Percentiles rank a stretch among this genome's conserved stretches.
These are phyloP conservation scores for Drosophila equinoxialis DNA, from an alignment of 1,140 invertebrate genomes.

Conservation along the genomic window DNA sequence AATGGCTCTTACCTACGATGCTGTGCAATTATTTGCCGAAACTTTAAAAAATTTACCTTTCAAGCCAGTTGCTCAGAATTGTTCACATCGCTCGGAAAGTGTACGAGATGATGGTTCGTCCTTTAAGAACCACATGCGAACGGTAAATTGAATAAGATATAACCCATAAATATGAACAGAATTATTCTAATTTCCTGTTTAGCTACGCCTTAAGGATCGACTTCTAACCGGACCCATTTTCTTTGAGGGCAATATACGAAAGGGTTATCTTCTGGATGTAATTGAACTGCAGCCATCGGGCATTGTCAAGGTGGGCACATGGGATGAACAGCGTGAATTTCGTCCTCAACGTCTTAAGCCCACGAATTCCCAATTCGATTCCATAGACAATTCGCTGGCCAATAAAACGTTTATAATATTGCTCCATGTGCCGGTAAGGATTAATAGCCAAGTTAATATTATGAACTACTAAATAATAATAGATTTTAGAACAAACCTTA, in stretches of 20 bases:
- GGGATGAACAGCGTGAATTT: slow-evolving; percentile 84
- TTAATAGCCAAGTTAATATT: neutral
- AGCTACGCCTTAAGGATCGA: slow-evolving; percentile 62
- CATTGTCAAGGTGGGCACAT: slow-evolving; percentile 89
- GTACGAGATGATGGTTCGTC: slow-evolving; percentile 86
- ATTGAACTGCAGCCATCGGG: slow-evolving; percentile 88
- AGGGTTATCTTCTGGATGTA: slow-evolving; percentile 91
- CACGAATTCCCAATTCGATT: slow-evolving; percentile 60
- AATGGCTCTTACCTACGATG: slow-evolving; percentile 91
- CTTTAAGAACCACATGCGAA: slow-evolving; percentile 91
- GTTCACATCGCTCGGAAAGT: slow-evolving; percentile 84
- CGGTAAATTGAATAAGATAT: slow-evolving; percentile 69
- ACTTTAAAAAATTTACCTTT: slow-evolving; percentile 66
- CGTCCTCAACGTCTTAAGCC: slow-evolving; percentile 57
- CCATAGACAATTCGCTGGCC: slow-evolving; percentile 85
- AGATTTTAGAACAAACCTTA: slow-evolving; percentile 89
- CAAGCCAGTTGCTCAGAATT: slow-evolving; percentile 83
- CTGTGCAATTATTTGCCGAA: slow-evolving; percentile 88
- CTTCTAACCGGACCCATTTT: slow-evolving; percentile 91
- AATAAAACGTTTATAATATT: slow-evolving; percentile 94
- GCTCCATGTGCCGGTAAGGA: slow-evolving; percentile 84
- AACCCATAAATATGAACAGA: no score
- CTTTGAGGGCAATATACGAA: slow-evolving; percentile 93
- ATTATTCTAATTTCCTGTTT: no score
- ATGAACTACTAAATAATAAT: neutral